phyloP scores from a whole-genome alignment of 2,113 vertebrate genomes.

The Anolis carolinensis region DNA sequence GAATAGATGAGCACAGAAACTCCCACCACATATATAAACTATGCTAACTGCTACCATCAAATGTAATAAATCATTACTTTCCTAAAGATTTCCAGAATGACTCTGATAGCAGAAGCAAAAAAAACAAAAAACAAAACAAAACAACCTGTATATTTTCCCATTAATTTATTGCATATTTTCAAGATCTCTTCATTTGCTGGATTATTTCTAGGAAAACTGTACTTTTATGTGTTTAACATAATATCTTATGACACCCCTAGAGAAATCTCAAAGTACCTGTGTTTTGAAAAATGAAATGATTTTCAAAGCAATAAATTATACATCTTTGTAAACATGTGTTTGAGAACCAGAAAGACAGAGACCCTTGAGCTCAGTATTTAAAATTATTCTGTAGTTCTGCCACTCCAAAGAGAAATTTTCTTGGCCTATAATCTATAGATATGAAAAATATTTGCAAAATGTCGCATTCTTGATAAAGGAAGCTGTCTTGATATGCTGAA shows the following conservation, averaged over 20 bases:
- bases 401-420: background rate
- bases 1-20: background rate
- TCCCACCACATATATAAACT: background rate
- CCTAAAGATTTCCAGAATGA: conserved; percentile 31
- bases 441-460: background rate
- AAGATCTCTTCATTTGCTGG: conserved; percentile 48
- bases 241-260: background rate
- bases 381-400: background rate
- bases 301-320: background rate
- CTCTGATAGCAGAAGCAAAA: conserved; percentile 33
- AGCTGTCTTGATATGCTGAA: background rate
- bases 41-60: background rate
- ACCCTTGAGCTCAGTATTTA: background rate
- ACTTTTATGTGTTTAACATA: conserved; percentile 39
- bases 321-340: background rate
- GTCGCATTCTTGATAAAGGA: background rate
- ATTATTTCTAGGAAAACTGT: conserved; percentile 16
- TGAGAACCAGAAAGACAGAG: background rate
- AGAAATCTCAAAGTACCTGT: conserved; percentile 1
- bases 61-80: background rate
- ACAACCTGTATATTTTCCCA: conserved; percentile 50
- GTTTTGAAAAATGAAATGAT: background rate
- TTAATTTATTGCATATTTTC: conserved; percentile 35
- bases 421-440: background rate
- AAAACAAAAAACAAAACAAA: no score